phyloP scores from a whole-genome alignment of 2,797 vertebrate genomes.

The Labeo calbasu region DNA sequence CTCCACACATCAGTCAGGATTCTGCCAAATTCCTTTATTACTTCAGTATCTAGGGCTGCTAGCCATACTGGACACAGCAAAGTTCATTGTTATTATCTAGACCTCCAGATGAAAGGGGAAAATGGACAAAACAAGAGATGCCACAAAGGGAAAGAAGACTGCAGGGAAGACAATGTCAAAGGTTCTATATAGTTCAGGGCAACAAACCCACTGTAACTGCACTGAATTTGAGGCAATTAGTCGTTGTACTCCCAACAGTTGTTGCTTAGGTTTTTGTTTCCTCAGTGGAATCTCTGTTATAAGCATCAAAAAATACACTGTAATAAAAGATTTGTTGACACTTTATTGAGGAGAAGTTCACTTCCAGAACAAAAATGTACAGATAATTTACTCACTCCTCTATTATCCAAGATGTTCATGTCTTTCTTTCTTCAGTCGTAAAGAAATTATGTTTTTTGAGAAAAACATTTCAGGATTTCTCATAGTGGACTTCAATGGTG shows the following conservation, averaged over 20 bases:
- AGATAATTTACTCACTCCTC: too few species aligned
- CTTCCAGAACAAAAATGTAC: too few species aligned
- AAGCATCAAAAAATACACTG: background rate
- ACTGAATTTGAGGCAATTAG: background rate
- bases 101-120: conserved; percentile 58
- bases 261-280: background rate
- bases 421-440: too few species aligned
- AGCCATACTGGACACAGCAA: conserved; percentile 53
- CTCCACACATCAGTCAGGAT: conserved; percentile 22
- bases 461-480: too few species aligned
- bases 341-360: too few species aligned
- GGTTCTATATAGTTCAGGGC: background rate
- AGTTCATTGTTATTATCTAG: conserved; percentile 58
- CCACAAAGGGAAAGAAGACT: background rate
- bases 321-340: too few species aligned
- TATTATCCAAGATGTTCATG: too few species aligned
- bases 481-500: too few species aligned
- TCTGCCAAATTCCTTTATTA: conserved; percentile 52
- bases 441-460: too few species aligned
- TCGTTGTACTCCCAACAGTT: background rate
- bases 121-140: background rate
- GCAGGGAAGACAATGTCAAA: background rate
- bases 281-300: background rate
- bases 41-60: conserved; percentile 53
- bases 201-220: conserved; percentile 7